A percentile compares a stretch with the other conserved stretches of the same genome.
Conservation (phyloP, 2,797 vertebrate genomes). For the Clarias platycephalus region DNA sequence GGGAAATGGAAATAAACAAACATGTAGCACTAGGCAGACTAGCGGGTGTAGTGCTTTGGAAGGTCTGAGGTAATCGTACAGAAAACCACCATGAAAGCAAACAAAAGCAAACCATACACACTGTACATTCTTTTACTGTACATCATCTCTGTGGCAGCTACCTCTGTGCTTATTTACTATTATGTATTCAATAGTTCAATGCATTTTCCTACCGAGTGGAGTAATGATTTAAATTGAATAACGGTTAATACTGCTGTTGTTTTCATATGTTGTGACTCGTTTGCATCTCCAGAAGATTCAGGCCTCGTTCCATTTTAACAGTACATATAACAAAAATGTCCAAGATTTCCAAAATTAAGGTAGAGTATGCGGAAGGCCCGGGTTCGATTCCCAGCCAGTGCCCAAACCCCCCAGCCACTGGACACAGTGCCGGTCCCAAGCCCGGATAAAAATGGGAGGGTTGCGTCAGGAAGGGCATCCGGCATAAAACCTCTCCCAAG, state of each 20-base stretch:
- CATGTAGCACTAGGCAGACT: conserved; percentile 55
- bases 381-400: too few species aligned
- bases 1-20: conserved; percentile 73
- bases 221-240: conserved; percentile 34
- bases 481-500: too few species aligned
- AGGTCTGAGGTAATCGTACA: conserved; percentile 65
- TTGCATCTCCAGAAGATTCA: not conserved
- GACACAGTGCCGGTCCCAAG: too few species aligned
- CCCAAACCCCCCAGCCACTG: too few species aligned
- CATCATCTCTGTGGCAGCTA: conserved; percentile 54
- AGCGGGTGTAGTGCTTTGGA: conserved; percentile 52
- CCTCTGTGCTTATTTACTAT: conserved; percentile 52
- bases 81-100: conserved; percentile 67
- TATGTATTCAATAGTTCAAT: conserved; percentile 46
- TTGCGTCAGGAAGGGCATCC: too few species aligned
- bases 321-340: not conserved
- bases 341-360: not conserved
- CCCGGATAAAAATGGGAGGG: too few species aligned
- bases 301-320: not conserved
- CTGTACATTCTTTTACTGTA: conserved; percentile 67
- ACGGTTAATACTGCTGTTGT: not conserved
- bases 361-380: too few species aligned
- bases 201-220: conserved; percentile 48
- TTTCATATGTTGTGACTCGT: not conserved
- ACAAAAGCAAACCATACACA: conserved; percentile 59